A percentile compares a stretch with the other conserved stretches of the same genome.
These are phyloP conservation scores for Ctena decussata DNA, from an alignment of 2,888 invertebrate genomes.

Conservation along the genomic window DNA sequence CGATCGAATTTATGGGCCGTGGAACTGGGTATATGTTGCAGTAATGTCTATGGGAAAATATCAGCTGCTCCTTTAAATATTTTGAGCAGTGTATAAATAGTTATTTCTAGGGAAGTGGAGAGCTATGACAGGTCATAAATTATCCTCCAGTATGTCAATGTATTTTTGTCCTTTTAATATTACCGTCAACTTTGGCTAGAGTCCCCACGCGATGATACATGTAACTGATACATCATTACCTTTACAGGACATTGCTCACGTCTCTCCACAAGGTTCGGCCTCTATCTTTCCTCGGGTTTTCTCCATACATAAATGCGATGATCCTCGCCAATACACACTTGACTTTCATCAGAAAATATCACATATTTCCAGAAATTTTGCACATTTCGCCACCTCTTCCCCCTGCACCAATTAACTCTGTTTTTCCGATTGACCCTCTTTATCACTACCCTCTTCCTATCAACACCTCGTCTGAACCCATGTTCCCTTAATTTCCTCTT, in stretches of 20 bases:
- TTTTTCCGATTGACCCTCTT: not conserved
- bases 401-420: not conserved
- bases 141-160: not conserved
- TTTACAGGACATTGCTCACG: no score
- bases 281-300: not conserved
- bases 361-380: not conserved
- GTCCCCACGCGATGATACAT: constrained; percentile 23
- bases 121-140: not conserved
- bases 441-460: not conserved
- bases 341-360: not conserved
- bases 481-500: not conserved
- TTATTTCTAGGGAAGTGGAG: not conserved
- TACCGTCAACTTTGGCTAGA: constrained; percentile 17
- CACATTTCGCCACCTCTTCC: not conserved
- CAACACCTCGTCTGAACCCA: not conserved
- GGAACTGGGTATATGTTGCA: no score
- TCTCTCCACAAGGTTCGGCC: no score
- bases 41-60: no score
- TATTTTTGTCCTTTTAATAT: not conserved
- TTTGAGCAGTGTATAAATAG: no score
- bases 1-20: no score
- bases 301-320: not conserved
- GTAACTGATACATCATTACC: not conserved
- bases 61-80: no score
- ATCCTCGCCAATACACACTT: not conserved